Base-by-base conservation (phyloP, 2,888 invertebrate species). In the Drosophila tanythrix region DNA sequence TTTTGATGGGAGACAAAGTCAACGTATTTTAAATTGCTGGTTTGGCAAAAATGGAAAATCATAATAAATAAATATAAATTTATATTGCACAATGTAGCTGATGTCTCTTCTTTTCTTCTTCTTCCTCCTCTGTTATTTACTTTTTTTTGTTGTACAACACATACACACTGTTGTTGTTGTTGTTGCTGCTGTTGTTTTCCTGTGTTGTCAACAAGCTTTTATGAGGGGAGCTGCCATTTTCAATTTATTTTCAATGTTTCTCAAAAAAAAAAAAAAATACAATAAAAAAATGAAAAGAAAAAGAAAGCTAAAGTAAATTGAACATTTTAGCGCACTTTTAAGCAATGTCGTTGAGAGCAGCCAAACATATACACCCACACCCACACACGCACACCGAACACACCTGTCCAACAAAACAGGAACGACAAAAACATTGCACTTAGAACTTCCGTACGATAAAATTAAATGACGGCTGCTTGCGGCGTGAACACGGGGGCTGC, bases 291-390 rank as follows among this genome's bases (percentile, higher is more conserved):
- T 31, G 55, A 59, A 53, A 43, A 31, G 51, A 50, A 57, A 65
- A 75, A 58, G 65, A 70, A 68, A 76, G 79, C 64, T 74, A 90
- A 90, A 88, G 86, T 81, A 86, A 86, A 87, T 87, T 87, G 89
- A 90, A 89, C 89, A 90, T 87, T 87, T 90, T 89, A 89, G 90
- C 90, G 89, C 81, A 77, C 89, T 86, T 90, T 86, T 86, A 88
- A 88, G 90, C 83, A 82, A 82, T 82, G 81, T 77, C 70, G 63
- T 55, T 51, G 56, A 50, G 35, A 38, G 31, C 50, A 65, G 59
- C 51, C 57, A 48, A 65, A 31, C 57, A 46, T 52, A 40, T 55
- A 69, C 59, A 52, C 60, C 48, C 53, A 29, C 50, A 61, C 60
- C 52, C 50, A 43, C 68, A 11, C 48, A 52, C 7, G 6, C 52